phyloP scores from a whole-genome alignment of 2,888 invertebrate species.

The Hanleya hanleyi region DNA sequence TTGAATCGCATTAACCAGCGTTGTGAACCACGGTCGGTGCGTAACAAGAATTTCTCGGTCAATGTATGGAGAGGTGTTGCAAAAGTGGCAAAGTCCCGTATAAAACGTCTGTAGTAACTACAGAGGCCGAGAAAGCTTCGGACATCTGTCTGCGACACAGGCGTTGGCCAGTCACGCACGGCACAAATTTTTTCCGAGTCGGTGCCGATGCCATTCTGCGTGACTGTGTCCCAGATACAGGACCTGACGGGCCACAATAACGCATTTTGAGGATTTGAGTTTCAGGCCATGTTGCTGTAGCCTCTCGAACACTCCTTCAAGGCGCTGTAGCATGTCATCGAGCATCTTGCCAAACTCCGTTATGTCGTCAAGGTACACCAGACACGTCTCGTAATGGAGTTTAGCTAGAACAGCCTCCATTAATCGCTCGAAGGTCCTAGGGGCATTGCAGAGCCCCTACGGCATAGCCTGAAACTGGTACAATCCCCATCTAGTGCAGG shows the following conservation, averaged over 20 bases:
- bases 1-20: constrained; percentile 20
- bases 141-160: constrained; percentile 8
- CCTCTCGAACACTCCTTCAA: constrained; percentile 36
- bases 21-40: constrained; percentile 31
- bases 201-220: constrained; percentile 3
- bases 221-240: constrained; percentile 24
- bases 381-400: constrained; percentile 26
- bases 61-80: constrained; percentile 19
- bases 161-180: background rate
- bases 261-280: constrained; percentile 45
- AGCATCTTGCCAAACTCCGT: constrained; percentile 36
- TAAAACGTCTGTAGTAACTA: constrained; percentile 33
- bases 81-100: constrained; percentile 14
- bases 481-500: constrained; percentile 32
- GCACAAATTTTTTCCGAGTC: constrained; percentile 8
- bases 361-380: constrained; percentile 44
- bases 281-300: constrained; percentile 39
- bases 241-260: constrained; percentile 21
- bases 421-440: constrained; percentile 42
- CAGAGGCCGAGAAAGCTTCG: constrained; percentile 16
- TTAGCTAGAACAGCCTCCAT: constrained; percentile 38
- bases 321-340: constrained; percentile 21
- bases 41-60: constrained; percentile 12
- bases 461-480: constrained; percentile 39
- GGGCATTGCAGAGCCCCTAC: constrained; percentile 41